A percentile compares a stretch with the other conserved stretches of the same genome.
Evolutionary conservation across 2,113 vertebrate genomes (phyloP).

Genomic region (Phylloscopus trochilus): DNA sequence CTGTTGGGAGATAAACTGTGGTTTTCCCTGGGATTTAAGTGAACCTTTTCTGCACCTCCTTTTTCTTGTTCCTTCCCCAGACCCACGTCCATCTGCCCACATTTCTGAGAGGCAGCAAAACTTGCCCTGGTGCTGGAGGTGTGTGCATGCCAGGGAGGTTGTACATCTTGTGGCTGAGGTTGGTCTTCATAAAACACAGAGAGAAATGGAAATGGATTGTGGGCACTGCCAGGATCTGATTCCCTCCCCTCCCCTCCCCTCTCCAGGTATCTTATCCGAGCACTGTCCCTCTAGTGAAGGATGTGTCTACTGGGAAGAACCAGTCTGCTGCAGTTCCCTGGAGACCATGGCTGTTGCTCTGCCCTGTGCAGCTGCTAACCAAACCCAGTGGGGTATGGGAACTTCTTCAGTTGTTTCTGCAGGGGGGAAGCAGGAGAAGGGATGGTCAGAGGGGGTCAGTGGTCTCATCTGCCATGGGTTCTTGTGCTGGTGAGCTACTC

Average conservation of each 20-base stretch:
- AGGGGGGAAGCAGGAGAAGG: background rate
- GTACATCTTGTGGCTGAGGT: background rate
- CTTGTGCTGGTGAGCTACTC: background rate
- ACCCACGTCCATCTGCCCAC: background rate
- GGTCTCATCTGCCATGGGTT: background rate
- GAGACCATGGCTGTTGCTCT: background rate
- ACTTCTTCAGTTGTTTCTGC: background rate
- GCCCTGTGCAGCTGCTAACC: background rate
- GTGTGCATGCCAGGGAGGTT: background rate
- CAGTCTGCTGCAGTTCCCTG: background rate
- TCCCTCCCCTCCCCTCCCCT: background rate
- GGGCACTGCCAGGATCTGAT: background rate
- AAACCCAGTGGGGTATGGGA: background rate
- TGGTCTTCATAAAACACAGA: background rate
- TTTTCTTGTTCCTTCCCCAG: background rate
- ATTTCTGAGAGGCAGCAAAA: background rate
- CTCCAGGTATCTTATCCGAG: background rate
- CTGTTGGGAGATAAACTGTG: background rate
- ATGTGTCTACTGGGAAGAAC: background rate
- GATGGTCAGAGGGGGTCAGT: background rate
- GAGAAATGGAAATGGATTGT: background rate
- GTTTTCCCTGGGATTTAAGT: background rate
- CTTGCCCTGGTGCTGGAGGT: background rate
- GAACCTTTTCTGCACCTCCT: background rate
- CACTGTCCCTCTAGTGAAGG: background rate